Conservation (phyloP, 2,797 vertebrate genomes). For the Caiman crocodilus region DNA sequence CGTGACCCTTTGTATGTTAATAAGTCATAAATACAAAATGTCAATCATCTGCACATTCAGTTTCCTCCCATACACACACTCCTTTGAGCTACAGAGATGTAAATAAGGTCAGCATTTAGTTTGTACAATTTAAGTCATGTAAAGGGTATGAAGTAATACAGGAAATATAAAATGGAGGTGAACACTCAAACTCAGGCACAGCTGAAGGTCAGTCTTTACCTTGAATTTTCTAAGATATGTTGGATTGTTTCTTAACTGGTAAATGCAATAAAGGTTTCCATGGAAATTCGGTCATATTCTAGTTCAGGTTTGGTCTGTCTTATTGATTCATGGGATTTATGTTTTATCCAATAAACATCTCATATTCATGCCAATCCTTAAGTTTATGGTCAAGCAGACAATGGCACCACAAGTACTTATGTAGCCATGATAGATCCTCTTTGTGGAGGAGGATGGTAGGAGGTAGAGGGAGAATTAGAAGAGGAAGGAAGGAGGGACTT, state of each 20-base stretch:
- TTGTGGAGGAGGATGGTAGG: background rate
- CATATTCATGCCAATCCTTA: background rate
- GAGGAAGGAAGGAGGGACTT: background rate
- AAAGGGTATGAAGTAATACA: background rate
- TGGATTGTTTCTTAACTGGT: background rate
- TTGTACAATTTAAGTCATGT: background rate
- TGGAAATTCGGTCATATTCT: background rate
- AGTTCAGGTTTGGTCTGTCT: background rate
- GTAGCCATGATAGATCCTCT: background rate
- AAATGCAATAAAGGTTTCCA: background rate
- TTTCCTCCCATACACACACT: background rate
- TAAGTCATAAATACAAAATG: background rate
- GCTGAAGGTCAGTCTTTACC: background rate
- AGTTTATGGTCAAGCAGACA: background rate
- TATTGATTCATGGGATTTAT: background rate
- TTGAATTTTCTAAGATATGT: rapidly evolving
- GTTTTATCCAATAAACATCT: background rate
- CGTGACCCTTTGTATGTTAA: no score
- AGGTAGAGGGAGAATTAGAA: background rate
- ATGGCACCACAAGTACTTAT: background rate
- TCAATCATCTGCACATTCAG: background rate
- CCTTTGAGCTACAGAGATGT: background rate
- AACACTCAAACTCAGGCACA: background rate
- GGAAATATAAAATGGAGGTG: background rate
- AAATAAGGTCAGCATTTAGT: background rate